Conservation (phyloP, 2,797 vertebrate species). For the Melanotaenia boesemani region DNA sequence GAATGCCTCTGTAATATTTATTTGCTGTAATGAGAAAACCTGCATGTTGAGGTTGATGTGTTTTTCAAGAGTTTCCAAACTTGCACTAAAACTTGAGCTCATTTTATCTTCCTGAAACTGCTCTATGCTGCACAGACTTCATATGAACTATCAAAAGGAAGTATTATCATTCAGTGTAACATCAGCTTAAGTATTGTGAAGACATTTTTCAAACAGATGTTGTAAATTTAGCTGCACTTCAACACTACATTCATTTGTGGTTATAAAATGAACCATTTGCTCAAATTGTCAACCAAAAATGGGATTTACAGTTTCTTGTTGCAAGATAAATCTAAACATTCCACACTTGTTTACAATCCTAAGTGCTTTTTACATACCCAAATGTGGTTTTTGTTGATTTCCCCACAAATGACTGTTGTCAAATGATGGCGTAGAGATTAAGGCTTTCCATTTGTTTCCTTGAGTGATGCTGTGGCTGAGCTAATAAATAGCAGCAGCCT, state of each 20-base stretch:
- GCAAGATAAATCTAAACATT: conserved; percentile 55
- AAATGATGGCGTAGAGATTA: conserved; percentile 59
- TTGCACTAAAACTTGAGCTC: background rate
- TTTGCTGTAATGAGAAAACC: background rate
- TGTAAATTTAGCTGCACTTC: conserved; percentile 11
- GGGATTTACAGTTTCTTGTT: conserved; percentile 51
- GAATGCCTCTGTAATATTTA: background rate
- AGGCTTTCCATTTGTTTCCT: conserved; percentile 57
- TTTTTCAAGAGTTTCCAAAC: background rate
- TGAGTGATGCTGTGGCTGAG: conserved; percentile 39
- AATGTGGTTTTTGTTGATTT: conserved; percentile 52
- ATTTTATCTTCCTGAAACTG: background rate
- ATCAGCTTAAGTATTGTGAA: conserved; percentile 18
- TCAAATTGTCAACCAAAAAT: conserved; percentile 26
- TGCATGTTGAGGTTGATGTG: no score
- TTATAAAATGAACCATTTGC: conserved; percentile 25
- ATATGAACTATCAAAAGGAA: background rate
- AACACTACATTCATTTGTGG: conserved; percentile 17
- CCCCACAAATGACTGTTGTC: conserved; percentile 60
- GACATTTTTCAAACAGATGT: conserved; percentile 23
- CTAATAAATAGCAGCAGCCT: conserved; percentile 50
- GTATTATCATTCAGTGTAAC: background rate
- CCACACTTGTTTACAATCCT: conserved; percentile 51
- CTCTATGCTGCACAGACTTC: background rate
- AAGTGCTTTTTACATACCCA: conserved; percentile 36